Evolutionary conservation across 2,113 vertebrate genomes (phyloP).

Genomic region (Actenoides lindsayi): DNA sequence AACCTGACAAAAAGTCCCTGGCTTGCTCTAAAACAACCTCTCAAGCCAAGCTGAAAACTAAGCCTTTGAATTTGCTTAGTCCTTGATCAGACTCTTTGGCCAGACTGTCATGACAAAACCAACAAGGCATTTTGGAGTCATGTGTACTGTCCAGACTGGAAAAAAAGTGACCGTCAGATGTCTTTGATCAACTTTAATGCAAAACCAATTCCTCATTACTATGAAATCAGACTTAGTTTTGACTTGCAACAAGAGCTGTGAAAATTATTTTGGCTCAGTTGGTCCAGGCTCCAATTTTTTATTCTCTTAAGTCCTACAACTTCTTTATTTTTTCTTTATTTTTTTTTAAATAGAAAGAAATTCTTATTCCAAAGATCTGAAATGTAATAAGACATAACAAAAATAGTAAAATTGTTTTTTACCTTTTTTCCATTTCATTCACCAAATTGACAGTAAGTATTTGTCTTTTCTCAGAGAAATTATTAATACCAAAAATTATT

Average conservation of each 20-base stretch:
- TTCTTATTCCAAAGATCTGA: background rate
- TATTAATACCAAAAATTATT: background rate
- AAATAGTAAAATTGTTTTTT: background rate
- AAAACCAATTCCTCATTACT: conserved; percentile 62
- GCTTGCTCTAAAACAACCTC: conserved; percentile 37
- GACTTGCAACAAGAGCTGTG: background rate
- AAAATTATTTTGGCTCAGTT: background rate
- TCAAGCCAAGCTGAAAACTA: conserved; percentile 56
- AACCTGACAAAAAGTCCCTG: conserved; percentile 1
- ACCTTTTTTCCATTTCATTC: background rate
- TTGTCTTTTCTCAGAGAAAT: background rate
- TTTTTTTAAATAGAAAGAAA: background rate
- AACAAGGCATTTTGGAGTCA: conserved; percentile 30
- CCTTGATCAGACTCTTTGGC: conserved; percentile 55
- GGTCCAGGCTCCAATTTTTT: background rate
- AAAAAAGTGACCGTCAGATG: conserved; percentile 6
- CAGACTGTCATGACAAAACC: conserved; percentile 56
- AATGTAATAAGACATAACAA: background rate
- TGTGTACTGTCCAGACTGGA: background rate
- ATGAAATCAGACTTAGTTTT: conserved; percentile 40
- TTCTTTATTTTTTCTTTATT: background rate
- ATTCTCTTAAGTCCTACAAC: background rate
- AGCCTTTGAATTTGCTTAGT: conserved; percentile 48
- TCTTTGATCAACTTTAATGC: conserved; percentile 47
- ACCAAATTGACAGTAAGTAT: background rate